Evolutionary conservation across 2,797 vertebrate species (phyloP), one percentile per base, ranked within the genome.

Genomic region (Neoniphon sammara): DNA sequence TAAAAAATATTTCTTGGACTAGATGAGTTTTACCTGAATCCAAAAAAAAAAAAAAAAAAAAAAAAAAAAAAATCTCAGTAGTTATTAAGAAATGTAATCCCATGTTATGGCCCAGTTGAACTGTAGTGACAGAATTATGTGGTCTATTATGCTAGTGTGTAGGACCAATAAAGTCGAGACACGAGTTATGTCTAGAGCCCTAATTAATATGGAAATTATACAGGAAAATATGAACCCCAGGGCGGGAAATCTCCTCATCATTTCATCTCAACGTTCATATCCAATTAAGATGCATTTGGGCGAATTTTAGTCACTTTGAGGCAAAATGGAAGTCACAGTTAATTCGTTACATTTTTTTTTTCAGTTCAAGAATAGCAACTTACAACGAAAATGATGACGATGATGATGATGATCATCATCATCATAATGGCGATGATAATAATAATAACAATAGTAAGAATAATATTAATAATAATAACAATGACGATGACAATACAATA

Each of bases 41-140:
- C n/a, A 27, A 27, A 27, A 27, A 34, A 8, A 34, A 8, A 34
- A 34, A 34, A 27, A 27, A 27, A 27, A 27, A 34, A 8, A 34
- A 8, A 34, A 34, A 34, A 34, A 46, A 46, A 46, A 39, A 46
- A 17, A 46, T 46, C 14, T 17, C 44, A 46, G 44, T 4, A 66
- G 47, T 72, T 64, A 66, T 34, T 10, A 60, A 65, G 46, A 71
- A 47, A 30, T 60, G 3, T 6, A 53, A 57, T 61, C 46, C 2
- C 71, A 34, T 12, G 2, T 27, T 17, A 23, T 27, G 8, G 20
- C 53, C 2, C 3, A 55, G 23, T 20, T 23, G 11, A 10, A 7
- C 53, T 27, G 15, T 11, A 55, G 25, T 14, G 21, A 12, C 11
- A 54, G 42, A 42, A 42, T 44, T 17, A 5, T 44, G 12, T 44